Evolutionary conservation across 2,113 vertebrate species (phyloP).

Genomic region (Eretmochelys imbricata): DNA sequence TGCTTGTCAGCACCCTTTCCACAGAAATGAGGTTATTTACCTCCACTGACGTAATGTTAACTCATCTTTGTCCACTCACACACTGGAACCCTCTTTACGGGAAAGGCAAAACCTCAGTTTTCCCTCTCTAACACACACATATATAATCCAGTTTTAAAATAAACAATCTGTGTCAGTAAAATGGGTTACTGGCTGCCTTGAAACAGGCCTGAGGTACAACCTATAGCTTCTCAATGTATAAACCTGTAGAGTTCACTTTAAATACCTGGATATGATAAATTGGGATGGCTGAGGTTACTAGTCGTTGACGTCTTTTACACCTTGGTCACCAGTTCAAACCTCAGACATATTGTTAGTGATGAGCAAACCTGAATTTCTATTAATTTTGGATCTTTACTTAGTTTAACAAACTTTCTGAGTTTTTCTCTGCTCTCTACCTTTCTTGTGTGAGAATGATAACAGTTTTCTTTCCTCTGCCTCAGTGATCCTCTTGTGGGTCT

Average conservation of each 20-base stretch:
- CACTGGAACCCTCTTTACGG: neutral
- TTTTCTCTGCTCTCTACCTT: neutral
- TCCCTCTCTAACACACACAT: neutral
- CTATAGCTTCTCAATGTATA: neutral
- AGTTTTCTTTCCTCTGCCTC: neutral
- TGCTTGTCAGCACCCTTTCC: constrained; percentile 61
- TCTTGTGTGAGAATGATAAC: neutral
- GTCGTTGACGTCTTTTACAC: neutral
- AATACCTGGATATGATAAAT: neutral
- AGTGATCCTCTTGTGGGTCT: neutral
- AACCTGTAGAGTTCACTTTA: neutral
- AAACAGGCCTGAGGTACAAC: no score
- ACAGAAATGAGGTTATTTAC: constrained; percentile 46
- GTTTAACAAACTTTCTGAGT: neutral
- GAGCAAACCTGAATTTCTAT: neutral
- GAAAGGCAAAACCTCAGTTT: neutral
- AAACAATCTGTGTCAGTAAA: neutral
- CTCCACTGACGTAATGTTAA: constrained; percentile 31
- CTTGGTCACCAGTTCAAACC: neutral
- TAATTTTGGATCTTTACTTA: neutral
- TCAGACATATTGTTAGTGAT: neutral
- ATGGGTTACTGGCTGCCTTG: neutral
- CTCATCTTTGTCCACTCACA: neutral
- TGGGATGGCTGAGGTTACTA: neutral
- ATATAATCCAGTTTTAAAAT: neutral